Base-by-base conservation (phyloP, 2,888 invertebrate species). In the Amaurobius ferox region DNA sequence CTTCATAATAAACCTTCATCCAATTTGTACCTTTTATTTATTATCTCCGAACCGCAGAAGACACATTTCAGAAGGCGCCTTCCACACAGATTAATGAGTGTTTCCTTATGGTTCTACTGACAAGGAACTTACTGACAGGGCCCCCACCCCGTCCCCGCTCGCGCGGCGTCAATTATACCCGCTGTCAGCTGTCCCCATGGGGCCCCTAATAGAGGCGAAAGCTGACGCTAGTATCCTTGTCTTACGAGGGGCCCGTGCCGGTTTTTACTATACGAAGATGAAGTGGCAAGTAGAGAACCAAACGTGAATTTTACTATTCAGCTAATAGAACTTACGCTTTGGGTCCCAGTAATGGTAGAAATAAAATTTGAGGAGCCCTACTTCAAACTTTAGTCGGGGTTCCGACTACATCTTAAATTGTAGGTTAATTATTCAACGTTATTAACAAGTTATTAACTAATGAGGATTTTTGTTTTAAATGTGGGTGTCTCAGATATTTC, bases 151-250 rank as follows among this genome's bases (percentile, higher is more conserved):
- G 23, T 32, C 70, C 68, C 62, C 68, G 44, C 76, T 28, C 16
- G 62, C 44, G 66, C 80, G 64, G 30, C 77, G 77, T 85, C 83
- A 77, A 85, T 85, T 77, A 85, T 71, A 71, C 26, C 19, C 9
- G 48, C n/a, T 85, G 83, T 85, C 77, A 77, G 71, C 70, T 23
- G 26, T 68, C 81, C 76, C 64, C 11, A 29, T 16, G 11, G 39
- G 74, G 81, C 81, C 81, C 76, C 81, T 83, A 83, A 83, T 83
- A 83, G 81, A 44, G 81, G 66, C 44, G 79, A 79, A 32, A 68
- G 67, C n/a, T 16, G 67, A 40, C 40, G 39, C 68, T 32, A 23
- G 32, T 39, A 23, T 64, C 35, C 35, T 23, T 19, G 35, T 3
- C 35, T 64, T 64, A 32, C 32, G 19, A 35, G 66, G 32, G 66